These are phyloP conservation scores for Stramonita haemastoma DNA, from an alignment of 2,888 invertebrate genomes.

Conservation along the genomic window DNA sequence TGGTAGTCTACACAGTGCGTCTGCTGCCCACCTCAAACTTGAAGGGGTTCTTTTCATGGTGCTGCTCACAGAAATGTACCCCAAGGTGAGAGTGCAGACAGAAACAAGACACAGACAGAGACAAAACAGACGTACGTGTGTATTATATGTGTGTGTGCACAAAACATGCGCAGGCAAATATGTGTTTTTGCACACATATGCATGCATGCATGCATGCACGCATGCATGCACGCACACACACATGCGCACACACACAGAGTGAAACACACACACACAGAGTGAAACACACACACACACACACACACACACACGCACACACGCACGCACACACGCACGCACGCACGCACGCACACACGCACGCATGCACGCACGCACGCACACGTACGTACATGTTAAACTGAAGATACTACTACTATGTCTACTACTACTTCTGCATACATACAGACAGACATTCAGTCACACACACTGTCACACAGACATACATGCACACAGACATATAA, in stretches of 20 bases:
- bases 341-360: neutral
- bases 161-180: too few relatives aligned
- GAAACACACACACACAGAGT: neutral
- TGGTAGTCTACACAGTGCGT: constrained; percentile 68
- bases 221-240: neutral
- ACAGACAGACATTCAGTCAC: neutral
- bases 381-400: neutral
- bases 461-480: neutral
- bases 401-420: neutral
- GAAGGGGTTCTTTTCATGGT: constrained; percentile 70
- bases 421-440: too few relatives aligned
- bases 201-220: constrained; percentile 42
- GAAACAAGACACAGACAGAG: neutral
- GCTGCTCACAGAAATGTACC: constrained; percentile 53
- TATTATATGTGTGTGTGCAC: neutral
- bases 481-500: neutral
- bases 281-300: neutral
- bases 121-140: neutral
- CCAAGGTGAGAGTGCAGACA: too few relatives aligned
- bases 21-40: constrained; percentile 56
- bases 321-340: neutral
- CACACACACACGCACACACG: neutral
- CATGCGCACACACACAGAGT: neutral
- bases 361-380: neutral
- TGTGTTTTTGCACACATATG: too few relatives aligned